Evolutionary conservation across 2,113 vertebrate genomes (phyloP).

Genomic region (Drymodes brunneopygia): DNA sequence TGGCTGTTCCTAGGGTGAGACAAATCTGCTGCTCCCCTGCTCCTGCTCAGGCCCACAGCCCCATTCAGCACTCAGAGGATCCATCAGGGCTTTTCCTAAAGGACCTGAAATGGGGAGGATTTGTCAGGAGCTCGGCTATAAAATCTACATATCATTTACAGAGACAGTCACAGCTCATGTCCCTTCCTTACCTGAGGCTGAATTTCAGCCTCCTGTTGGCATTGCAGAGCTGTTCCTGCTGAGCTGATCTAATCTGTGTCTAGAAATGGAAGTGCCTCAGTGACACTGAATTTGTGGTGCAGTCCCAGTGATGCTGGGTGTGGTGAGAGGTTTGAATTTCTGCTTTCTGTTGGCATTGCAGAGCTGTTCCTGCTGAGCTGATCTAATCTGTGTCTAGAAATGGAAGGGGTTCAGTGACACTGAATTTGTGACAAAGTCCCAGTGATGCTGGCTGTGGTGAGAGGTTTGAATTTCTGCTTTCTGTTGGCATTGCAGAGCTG

Average conservation of each 20-base stretch:
- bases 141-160: not conserved
- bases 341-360: not conserved
- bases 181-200: not conserved
- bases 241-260: not conserved
- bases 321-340: not conserved
- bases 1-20: not conserved
- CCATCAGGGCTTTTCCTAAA: not conserved
- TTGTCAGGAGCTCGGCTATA: not conserved
- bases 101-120: not conserved
- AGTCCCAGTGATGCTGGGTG: accelerated
- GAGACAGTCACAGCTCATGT: not conserved
- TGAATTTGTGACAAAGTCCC: not conserved
- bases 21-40: not conserved
- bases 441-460: not conserved
- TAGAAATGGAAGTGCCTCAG: not conserved
- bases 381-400: not conserved
- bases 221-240: not conserved
- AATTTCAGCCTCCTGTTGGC: not conserved
- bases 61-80: not conserved
- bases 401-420: not conserved
- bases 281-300: not conserved
- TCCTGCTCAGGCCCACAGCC: not conserved
- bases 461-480: not conserved
- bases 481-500: not conserved
- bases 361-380: not conserved